Evolutionary conservation across 2,888 invertebrate species (phyloP).

Genomic region (Exephanes ischioxanthus): DNA sequence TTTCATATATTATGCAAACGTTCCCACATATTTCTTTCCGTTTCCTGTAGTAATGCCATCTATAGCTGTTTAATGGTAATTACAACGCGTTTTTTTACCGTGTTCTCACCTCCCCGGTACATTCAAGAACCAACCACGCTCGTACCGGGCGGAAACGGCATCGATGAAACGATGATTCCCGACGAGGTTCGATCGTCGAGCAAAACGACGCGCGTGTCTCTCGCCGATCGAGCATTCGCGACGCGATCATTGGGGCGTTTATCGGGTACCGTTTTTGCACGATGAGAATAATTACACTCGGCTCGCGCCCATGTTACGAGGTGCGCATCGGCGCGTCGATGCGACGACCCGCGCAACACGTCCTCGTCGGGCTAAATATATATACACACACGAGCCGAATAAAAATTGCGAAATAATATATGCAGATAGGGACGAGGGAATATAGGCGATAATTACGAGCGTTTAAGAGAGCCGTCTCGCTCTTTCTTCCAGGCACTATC

Average conservation of each 20-base stretch:
- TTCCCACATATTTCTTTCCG: background rate
- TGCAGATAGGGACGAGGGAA: constrained; percentile 76
- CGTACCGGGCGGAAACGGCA: background rate
- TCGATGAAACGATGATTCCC: constrained; percentile 33
- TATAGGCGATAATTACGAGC: constrained; percentile 80
- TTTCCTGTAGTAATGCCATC: background rate
- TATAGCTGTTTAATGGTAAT: background rate
- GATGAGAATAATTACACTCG: constrained; percentile 77
- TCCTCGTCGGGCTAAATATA: constrained; percentile 16
- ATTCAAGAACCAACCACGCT: background rate
- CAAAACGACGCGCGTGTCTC: constrained; percentile 10
- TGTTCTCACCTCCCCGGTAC: background rate
- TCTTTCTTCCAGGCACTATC: constrained; percentile 53
- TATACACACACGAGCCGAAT: background rate
- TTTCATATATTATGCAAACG: background rate
- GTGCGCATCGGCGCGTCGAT: constrained; percentile 59
- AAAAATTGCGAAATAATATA: constrained; percentile 75
- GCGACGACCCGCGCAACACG: constrained; percentile 44
- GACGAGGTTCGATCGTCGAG: constrained; percentile 11
- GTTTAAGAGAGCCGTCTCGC: constrained; percentile 76
- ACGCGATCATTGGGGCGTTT: constrained; percentile 33
- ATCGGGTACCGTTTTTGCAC: constrained; percentile 39
- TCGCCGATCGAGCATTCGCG: constrained; percentile 54
- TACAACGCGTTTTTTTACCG: background rate
- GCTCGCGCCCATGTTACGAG: constrained; percentile 69